Conservation (phyloP, 2,113 vertebrate genomes). For the Vombatus ursinus region DNA sequence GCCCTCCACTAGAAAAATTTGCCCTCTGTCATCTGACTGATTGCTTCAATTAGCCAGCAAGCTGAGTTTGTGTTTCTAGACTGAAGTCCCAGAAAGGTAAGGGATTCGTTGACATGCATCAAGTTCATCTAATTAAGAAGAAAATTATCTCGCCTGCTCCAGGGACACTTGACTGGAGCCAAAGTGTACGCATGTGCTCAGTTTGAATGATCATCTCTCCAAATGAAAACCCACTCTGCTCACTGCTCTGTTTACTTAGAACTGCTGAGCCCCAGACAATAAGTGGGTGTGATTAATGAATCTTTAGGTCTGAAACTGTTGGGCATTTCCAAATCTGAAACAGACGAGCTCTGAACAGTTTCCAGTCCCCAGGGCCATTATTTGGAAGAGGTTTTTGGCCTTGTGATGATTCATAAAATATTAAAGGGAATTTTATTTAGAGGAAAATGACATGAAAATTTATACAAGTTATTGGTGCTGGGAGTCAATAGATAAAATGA, state of each 20-base stretch:
- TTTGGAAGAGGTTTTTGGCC: constrained; percentile 16
- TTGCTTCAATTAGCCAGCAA: constrained; percentile 77
- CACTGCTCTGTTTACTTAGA: constrained; percentile 26
- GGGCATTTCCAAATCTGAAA: constrained; percentile 30
- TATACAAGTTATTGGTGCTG: background rate
- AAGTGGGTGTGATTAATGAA: constrained; percentile 61
- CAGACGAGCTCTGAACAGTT: constrained; percentile 40
- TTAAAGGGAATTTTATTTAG: constrained; percentile 49
- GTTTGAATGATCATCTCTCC: constrained; percentile 27
- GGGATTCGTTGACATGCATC: constrained; percentile 67
- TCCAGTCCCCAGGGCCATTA: constrained; percentile 27
- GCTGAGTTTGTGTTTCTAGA: constrained; percentile 43
- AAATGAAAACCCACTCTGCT: constrained; percentile 31
- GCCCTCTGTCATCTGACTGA: constrained; percentile 78
- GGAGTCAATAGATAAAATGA: background rate
- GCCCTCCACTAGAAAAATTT: constrained; percentile 55
- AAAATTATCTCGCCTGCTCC: constrained; percentile 76
- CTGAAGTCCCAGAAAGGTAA: constrained; percentile 74
- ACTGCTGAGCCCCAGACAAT: constrained; percentile 48
- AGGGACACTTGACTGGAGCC: constrained; percentile 18
- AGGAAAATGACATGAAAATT: constrained; percentile 47
- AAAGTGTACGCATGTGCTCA: constrained; percentile 44
- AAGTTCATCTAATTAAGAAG: constrained; percentile 76
- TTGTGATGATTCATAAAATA: constrained; percentile 53
- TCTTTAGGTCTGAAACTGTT: constrained; percentile 21